Percentiles rank a stretch among this genome's conserved stretches.
Conservation (phyloP, 2,888 invertebrate genomes). For the Brachyopa scutellaris region DNA sequence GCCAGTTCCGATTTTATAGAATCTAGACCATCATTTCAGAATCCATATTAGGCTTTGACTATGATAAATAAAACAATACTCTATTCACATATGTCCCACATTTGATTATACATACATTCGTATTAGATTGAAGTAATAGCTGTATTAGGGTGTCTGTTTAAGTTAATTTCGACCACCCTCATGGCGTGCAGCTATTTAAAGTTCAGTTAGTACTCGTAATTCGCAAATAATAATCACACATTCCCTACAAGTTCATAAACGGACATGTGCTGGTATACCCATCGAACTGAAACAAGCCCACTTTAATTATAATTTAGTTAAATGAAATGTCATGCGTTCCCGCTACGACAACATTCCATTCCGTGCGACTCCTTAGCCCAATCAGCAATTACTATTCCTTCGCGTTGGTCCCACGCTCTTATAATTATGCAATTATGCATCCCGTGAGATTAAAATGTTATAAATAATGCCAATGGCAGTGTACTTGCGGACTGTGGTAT, state of each 20-base stretch:
- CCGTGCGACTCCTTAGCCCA: conserved; percentile 30
- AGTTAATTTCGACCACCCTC: background rate
- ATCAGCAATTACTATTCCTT: conserved; percentile 35
- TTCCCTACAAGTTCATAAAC: conserved; percentile 3
- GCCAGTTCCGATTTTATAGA: too few species aligned
- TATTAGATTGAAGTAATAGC: too few species aligned
- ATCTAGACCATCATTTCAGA: too few species aligned
- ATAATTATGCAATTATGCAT: conserved; percentile 72
- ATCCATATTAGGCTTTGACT: too few species aligned
- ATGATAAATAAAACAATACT: too few species aligned
- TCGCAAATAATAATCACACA: conserved; percentile 26
- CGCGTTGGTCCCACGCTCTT: conserved; percentile 9
- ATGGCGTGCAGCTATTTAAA: too few species aligned
- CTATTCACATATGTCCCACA: too few species aligned
- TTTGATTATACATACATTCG: too few species aligned
- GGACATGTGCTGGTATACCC: conserved; percentile 34
- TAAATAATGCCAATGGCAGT: conserved; percentile 60
- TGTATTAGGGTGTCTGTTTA: too few species aligned
- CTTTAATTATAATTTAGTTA: conserved; percentile 57
- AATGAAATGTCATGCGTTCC: conserved; percentile 58
- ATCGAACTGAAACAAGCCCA: conserved; percentile 35
- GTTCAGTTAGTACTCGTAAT: too few species aligned
- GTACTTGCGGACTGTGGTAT: background rate
- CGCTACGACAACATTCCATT: conserved; percentile 23
- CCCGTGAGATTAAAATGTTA: conserved; percentile 72